phyloP scores from a whole-genome alignment of 2,888 invertebrate genomes.

The Muscina levida region DNA sequence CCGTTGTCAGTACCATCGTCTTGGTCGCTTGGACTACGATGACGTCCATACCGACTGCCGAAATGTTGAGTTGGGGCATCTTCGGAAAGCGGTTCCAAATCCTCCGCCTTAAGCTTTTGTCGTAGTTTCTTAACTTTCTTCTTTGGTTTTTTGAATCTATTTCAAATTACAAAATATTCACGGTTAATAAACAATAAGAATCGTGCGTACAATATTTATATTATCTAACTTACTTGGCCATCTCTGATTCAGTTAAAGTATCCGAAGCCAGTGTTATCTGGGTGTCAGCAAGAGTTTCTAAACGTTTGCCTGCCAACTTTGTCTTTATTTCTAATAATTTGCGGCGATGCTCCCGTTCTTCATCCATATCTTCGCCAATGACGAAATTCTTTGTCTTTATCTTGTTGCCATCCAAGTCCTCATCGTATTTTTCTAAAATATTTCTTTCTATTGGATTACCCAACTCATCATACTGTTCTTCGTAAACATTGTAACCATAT shows the following conservation, averaged over 20 bases:
- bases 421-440: constrained; percentile 95
- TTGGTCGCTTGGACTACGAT: constrained; percentile 76
- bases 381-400: constrained; percentile 86
- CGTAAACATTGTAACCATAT: constrained; percentile 93
- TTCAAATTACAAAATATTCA: constrained; percentile 12
- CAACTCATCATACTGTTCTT: constrained; percentile 86
- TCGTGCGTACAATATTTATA: background rate
- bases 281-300: constrained; percentile 87
- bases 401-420: constrained; percentile 84
- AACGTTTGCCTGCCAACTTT: constrained; percentile 83
- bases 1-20: constrained; percentile 81
- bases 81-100: constrained; percentile 81
- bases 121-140: constrained; percentile 87
- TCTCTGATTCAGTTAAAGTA: constrained; percentile 91
- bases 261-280: constrained; percentile 89
- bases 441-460: constrained; percentile 84
- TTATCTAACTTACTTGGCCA: constrained; percentile 84
- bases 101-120: constrained; percentile 87
- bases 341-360: constrained; percentile 81
- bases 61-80: constrained; percentile 72
- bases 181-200: constrained; percentile 29
- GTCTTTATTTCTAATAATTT: constrained; percentile 81
- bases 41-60: constrained; percentile 74
- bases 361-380: constrained; percentile 85
- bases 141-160: constrained; percentile 91